Percentiles rank a stretch among this genome's conserved stretches.
phyloP scores from a whole-genome alignment of 2,888 invertebrate species.

The Acanthococcus lagerstroemiae region DNA sequence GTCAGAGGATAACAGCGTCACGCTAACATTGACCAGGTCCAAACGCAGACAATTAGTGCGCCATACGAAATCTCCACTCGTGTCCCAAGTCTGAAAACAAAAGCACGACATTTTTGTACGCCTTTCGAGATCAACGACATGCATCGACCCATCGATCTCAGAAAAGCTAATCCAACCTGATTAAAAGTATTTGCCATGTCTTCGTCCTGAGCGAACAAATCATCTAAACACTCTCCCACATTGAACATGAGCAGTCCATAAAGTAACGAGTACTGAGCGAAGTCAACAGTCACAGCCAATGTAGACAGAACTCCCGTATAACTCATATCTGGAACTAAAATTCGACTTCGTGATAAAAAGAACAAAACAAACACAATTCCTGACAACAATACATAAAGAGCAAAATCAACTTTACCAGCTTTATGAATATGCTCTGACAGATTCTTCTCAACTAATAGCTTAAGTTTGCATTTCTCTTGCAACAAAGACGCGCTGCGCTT shows the following conservation, averaged over 20 bases:
- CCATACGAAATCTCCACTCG: slow-evolving; percentile 48
- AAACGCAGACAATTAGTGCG: slow-evolving; percentile 67
- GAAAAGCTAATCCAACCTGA: slow-evolving; percentile 3
- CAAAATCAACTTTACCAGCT: slow-evolving; percentile 14
- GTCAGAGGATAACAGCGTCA: slow-evolving; percentile 56
- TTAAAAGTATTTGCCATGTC: slow-evolving; percentile 10
- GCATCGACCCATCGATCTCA: neutral
- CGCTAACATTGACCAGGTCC: slow-evolving; percentile 74
- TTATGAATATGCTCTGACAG: slow-evolving; percentile 48
- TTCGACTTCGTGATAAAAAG: neutral
- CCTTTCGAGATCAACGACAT: neutral
- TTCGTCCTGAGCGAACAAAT: slow-evolving; percentile 42
- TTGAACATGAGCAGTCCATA: slow-evolving; percentile 80
- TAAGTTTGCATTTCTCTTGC: slow-evolving; percentile 69
- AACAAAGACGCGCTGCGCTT: slow-evolving; percentile 59
- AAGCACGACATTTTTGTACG: neutral
- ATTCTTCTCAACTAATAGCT: slow-evolving; percentile 73
- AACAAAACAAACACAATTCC: neutral
- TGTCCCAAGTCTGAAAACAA: neutral
- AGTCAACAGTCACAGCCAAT: slow-evolving; percentile 68
- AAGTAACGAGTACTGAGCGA: slow-evolving; percentile 75
- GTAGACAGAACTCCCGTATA: slow-evolving; percentile 76
- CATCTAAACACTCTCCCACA: slow-evolving; percentile 73
- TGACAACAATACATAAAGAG: neutral
- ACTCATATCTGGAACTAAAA: slow-evolving; percentile 65